phyloP scores from a whole-genome alignment of 2,797 vertebrate species.

The Diceros bicornis region DNA sequence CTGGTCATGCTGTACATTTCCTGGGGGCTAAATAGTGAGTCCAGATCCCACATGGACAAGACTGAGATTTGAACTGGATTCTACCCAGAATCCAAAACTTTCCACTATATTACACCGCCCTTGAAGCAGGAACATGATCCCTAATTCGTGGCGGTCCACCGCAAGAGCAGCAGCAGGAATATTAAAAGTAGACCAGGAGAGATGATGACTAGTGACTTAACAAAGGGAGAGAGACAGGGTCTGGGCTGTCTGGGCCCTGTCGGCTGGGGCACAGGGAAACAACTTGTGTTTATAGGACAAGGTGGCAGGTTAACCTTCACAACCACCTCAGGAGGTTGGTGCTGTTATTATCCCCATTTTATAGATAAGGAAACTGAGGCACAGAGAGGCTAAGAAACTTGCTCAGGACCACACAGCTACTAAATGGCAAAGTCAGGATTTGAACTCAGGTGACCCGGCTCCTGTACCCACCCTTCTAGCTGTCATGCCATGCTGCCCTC shows the following conservation, averaged over 20 bases:
- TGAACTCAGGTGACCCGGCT: not conserved
- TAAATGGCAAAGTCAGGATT: not conserved
- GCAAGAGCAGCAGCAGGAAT: not conserved
- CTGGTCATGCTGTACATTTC: not conserved
- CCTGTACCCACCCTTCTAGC: no score
- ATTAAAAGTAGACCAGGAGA: not conserved
- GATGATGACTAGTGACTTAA: not conserved
- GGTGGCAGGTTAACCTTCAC: no score
- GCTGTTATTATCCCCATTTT: not conserved
- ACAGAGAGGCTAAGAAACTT: not conserved
- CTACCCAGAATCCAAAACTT: not conserved
- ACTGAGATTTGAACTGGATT: not conserved
- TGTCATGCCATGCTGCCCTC: not conserved
- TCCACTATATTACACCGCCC: not conserved
- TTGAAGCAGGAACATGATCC: not conserved
- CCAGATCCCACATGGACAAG: not conserved
- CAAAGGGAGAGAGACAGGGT: not conserved
- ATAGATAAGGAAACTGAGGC: not conserved
- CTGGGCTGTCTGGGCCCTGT: not conserved
- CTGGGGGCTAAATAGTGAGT: not conserved
- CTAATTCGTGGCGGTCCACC: not conserved
- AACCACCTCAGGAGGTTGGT: accelerated
- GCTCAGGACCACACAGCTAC: not conserved
- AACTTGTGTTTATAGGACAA: not conserved
- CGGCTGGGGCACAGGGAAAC: not conserved